Conservation (phyloP, 2,888 invertebrate species). For the Germaria angustata region DNA sequence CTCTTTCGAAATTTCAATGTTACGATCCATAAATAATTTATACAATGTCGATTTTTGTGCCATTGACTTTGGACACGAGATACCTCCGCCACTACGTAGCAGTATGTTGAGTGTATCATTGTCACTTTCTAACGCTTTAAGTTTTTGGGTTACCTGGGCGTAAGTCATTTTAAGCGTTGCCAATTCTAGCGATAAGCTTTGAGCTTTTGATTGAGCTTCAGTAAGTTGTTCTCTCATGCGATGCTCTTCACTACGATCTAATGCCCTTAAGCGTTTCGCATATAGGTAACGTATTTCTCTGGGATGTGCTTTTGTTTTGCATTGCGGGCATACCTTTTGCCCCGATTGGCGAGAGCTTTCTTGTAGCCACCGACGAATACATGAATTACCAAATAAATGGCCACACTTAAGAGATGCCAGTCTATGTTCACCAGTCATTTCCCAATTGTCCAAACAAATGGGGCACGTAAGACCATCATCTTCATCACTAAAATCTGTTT, state of each 20-base stretch:
- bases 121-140: constrained; percentile 71
- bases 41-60: constrained; percentile 53
- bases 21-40: constrained; percentile 83
- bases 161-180: constrained; percentile 78
- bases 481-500: constrained; percentile 81
- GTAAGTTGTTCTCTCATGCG: constrained; percentile 84
- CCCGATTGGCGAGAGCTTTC: constrained; percentile 76
- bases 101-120: constrained; percentile 73
- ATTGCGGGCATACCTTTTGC: constrained; percentile 89
- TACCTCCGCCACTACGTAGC: constrained; percentile 66
- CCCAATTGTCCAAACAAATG: constrained; percentile 94
- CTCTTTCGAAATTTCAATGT: constrained; percentile 85
- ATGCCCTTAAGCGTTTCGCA: constrained; percentile 86
- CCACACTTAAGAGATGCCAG: constrained; percentile 94
- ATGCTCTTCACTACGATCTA: constrained; percentile 90
- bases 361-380: constrained; percentile 81
- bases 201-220: constrained; percentile 82
- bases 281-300: constrained; percentile 89
- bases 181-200: constrained; percentile 84
- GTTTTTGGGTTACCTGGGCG: constrained; percentile 69
- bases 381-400: constrained; percentile 92
- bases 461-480: constrained; percentile 88
- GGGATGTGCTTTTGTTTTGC: constrained; percentile 86
- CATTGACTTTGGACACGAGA: constrained; percentile 23
- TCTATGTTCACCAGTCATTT: constrained; percentile 91